phyloP scores from a whole-genome alignment of 1,140 invertebrate species.

The Eupristina koningsbergeri region DNA sequence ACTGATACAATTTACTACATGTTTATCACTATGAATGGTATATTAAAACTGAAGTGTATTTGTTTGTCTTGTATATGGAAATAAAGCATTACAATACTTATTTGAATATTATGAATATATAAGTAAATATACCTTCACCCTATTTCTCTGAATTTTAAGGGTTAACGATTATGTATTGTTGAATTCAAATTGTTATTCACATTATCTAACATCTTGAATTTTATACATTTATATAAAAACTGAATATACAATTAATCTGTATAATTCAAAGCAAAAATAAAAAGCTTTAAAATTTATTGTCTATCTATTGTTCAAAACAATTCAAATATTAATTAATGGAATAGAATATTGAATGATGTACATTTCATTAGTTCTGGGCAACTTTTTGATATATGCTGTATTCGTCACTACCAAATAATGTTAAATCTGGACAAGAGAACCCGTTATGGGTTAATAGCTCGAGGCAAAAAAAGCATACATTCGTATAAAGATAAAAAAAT shows the following conservation, averaged over 20 bases:
- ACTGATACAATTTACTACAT: too few relatives aligned
- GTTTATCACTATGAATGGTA: too few relatives aligned
- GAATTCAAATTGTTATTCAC: slow-evolving; percentile 25
- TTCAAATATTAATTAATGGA: not conserved
- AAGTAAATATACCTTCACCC: not conserved
- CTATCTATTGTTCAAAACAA: too few relatives aligned
- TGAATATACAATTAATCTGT: not conserved
- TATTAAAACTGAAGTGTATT: too few relatives aligned
- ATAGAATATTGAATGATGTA: not conserved
- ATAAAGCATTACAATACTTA: too few relatives aligned
- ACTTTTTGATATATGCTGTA: slow-evolving; percentile 64
- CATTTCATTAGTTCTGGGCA: slow-evolving; percentile 57
- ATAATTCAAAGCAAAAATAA: not conserved
- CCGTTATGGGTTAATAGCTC: slow-evolving; percentile 62
- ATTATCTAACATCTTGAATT: slow-evolving; percentile 29
- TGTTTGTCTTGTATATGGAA: not conserved
- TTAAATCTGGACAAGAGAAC: not conserved
- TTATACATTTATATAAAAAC: slow-evolving; percentile 14
- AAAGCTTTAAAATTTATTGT: slow-evolving; percentile 15
- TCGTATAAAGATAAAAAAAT: slow-evolving; percentile 68
- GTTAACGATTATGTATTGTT: slow-evolving; percentile 24
- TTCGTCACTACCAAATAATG: slow-evolving; percentile 51
- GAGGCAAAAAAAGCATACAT: slow-evolving; percentile 60
- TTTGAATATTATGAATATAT: not conserved
- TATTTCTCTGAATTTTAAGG: slow-evolving; percentile 20